Percentiles rank a stretch among this genome's conserved stretches.
phyloP scores from a whole-genome alignment of 37 sponge, comb jelly and placozoan species.

The Oopsacas minuta region DNA sequence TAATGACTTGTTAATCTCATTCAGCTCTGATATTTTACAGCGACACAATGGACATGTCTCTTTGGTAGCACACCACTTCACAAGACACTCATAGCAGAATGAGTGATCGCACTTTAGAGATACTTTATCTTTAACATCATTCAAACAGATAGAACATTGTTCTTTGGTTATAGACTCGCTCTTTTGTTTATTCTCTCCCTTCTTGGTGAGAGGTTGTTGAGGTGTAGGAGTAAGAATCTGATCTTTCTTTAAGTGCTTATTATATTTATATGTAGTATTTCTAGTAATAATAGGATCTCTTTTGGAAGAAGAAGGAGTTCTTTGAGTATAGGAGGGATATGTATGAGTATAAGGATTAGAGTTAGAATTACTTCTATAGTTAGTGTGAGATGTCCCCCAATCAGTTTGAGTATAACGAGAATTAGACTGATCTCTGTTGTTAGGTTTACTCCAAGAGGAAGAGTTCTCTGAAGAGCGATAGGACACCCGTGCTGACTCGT shows the following conservation, averaged over 20 bases:
- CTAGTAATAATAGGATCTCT: no score
- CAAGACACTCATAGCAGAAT: slow-evolving; percentile 13
- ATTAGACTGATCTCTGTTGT: neutral
- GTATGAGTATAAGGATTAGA: neutral
- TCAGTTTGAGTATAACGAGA: neutral
- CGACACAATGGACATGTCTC: slow-evolving; percentile 4
- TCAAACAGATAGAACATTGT: neutral
- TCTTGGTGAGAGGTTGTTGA: neutral
- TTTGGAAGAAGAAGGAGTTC: neutral
- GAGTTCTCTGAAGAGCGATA: neutral
- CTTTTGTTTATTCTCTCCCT: neutral
- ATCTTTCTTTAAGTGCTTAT: neutral
- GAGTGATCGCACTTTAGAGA: neutral
- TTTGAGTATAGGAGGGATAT: neutral
- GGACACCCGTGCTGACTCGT: neutral
- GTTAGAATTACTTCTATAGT: no score
- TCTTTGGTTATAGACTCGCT: neutral
- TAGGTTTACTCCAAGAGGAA: neutral
- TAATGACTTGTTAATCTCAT: neutral
- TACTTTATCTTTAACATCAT: neutral
- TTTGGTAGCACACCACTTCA: slow-evolving; percentile 18
- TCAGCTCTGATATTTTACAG: neutral
- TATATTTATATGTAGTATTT: neutral
- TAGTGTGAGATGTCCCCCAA: neutral
- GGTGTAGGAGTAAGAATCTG: neutral